A percentile compares a stretch with the other conserved stretches of the same genome.
Conservation (phyloP, 1,140 invertebrate species). For the Chionoecetes opilio region DNA sequence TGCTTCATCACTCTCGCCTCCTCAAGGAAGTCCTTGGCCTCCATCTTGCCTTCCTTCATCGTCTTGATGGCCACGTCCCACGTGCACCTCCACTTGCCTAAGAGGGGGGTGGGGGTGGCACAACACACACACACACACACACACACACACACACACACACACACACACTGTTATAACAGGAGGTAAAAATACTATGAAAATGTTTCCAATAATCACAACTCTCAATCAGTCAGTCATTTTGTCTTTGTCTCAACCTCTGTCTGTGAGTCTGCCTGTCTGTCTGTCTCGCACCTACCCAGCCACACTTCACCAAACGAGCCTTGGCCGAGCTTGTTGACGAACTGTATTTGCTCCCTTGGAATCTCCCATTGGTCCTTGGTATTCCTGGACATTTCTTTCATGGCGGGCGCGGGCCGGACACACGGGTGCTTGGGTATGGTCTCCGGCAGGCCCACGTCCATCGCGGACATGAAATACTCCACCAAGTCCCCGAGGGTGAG, state of each 20-base stretch:
- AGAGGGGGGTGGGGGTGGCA: too few relatives aligned
- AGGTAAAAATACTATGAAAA: too few relatives aligned
- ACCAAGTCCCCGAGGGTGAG: not conserved
- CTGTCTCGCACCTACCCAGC: not conserved
- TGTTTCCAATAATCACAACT: too few relatives aligned
- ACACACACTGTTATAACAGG: too few relatives aligned
- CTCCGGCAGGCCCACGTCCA: not conserved
- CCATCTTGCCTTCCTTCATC: constrained; percentile 97
- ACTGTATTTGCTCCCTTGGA: not conserved
- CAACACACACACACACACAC: not conserved
- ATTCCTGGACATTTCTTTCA: not conserved
- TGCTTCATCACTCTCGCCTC: constrained; percentile 99
- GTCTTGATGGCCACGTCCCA: constrained; percentile 98
- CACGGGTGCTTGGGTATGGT: not conserved
- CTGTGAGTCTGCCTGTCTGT: too few relatives aligned
- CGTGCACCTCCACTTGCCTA: constrained; percentile 81
- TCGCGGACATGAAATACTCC: not conserved
- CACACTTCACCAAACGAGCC: constrained; percentile 57
- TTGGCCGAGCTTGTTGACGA: not conserved
- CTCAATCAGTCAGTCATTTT: too few relatives aligned
- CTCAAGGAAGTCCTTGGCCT: constrained; percentile 96
- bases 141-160: not conserved
- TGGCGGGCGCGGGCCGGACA: not conserved
- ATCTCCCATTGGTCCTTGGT: constrained; percentile 17
- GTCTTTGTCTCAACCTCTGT: too few relatives aligned